Base-by-base conservation (phyloP, 2,797 vertebrate genomes). In the Cossypha dichroa region DNA sequence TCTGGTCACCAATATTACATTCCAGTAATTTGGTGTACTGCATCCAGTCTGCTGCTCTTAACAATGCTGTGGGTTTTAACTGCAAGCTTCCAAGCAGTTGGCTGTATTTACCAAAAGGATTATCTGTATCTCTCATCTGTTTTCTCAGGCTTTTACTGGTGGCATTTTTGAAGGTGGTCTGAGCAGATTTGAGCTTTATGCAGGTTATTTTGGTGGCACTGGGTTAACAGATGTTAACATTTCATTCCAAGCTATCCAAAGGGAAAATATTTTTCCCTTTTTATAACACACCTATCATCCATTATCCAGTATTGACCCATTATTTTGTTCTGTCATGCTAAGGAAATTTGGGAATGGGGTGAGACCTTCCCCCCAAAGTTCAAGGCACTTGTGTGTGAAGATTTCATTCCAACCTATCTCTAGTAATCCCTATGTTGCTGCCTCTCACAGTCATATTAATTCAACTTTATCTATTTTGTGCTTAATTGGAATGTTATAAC, bases 1-100 rank as follows among this genome's bases (percentile, higher is more conserved):
- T 97, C 91, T 92, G 76, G 64, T 97, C 94, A 96, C 85, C 67
- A 80, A 84, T 91, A 93, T 90, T 92, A 67, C 87, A 84, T 92
- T 96, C 43, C 75, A 90, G 70, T 91, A 52, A 79, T 93, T 88
- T 75, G 33, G 51, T 89, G 31, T 75, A 64, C 63, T 92, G 62
- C 83, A 45, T 85, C 88, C 66, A 85, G 38, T 87, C 64, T 15
- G 23, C 58, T 78, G 28, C 54, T 93, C 77, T 55, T 79, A 89
- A 77, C 60, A 89, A 31, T 58, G 40, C 62, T 80, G 40, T 59
- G 60, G 23, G 41, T 69, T 93, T 92, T 73, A 88, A 54, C 51
- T 92, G 69, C 77, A 93, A 72, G 52, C 33, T 83, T 87, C 72
- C 78, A 95, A 92, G 80, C 94, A 94, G 92, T 69, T 95, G 91